phyloP scores from a whole-genome alignment of 2,888 invertebrate genomes.

The Thecocarcelia acutangulata region DNA sequence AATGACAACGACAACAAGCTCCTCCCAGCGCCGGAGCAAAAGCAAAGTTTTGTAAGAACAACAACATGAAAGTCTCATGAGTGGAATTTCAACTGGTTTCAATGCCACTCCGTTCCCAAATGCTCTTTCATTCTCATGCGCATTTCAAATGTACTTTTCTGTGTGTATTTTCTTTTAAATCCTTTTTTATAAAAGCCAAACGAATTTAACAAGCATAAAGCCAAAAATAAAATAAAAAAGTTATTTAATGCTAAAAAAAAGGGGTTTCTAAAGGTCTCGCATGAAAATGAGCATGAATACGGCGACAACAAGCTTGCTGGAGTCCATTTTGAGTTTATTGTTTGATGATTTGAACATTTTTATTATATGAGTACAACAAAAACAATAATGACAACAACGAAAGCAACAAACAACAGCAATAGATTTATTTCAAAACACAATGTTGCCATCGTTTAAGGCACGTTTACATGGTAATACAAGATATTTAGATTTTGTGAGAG shows the following conservation, averaged over 20 bases:
- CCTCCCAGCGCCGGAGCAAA: slow-evolving; percentile 36
- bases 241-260: slow-evolving; percentile 57
- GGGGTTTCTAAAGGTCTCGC: slow-evolving; percentile 66
- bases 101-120: slow-evolving; percentile 27
- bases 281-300: slow-evolving; percentile 79
- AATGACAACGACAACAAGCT: slow-evolving; percentile 11
- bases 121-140: slow-evolving; percentile 14
- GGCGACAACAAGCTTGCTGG: slow-evolving; percentile 78
- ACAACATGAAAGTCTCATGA: neutral
- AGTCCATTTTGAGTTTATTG: slow-evolving; percentile 82
- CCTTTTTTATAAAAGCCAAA: neutral
- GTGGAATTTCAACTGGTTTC: slow-evolving; percentile 17
- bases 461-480: no score
- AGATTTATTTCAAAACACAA: slow-evolving; percentile 16
- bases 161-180: slow-evolving; percentile 24
- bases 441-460: slow-evolving; percentile 35
- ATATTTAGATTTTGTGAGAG: no score
- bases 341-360: slow-evolving; percentile 81
- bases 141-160: slow-evolving; percentile 29
- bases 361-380: slow-evolving; percentile 61
- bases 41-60: neutral
- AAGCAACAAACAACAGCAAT: slow-evolving; percentile 35
- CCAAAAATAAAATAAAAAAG: slow-evolving; percentile 25
- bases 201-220: slow-evolving; percentile 9
- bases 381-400: slow-evolving; percentile 33